These are phyloP conservation scores for Cryptosula pallasiana DNA, from an alignment of 2,888 invertebrate genomes.

Conservation along the genomic window DNA sequence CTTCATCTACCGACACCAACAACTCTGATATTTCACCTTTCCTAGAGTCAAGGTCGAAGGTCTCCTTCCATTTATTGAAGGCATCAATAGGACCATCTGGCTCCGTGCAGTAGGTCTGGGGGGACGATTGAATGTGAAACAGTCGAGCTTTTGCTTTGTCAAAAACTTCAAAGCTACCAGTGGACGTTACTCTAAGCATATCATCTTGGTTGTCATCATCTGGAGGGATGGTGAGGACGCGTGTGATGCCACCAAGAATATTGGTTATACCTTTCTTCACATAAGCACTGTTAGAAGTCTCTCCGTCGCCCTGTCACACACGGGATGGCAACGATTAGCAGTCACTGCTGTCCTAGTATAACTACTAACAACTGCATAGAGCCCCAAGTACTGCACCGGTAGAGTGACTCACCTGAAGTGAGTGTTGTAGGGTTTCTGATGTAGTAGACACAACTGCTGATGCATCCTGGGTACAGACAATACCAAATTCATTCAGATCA, in stretches of 20 bases:
- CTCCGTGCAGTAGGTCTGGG: constrained; percentile 66
- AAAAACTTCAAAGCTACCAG: constrained; percentile 33
- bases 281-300: constrained; percentile 31
- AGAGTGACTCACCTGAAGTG: background rate
- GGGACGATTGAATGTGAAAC: constrained; percentile 67
- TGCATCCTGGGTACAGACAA: constrained; percentile 15
- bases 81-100: constrained; percentile 60
- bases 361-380: background rate
- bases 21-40: constrained; percentile 62
- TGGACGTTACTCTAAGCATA: constrained; percentile 3
- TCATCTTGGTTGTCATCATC: constrained; percentile 36
- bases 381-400: background rate
- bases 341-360: too few species aligned
- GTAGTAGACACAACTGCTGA: constrained; percentile 16
- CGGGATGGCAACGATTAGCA: too few species aligned
- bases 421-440: background rate
- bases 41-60: constrained; percentile 56
- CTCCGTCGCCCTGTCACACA: constrained; percentile 11
- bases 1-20: constrained; percentile 60
- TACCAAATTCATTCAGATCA: constrained; percentile 47
- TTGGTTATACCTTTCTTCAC: constrained; percentile 42
- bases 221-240: constrained; percentile 44
- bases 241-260: constrained; percentile 43
- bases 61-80: constrained; percentile 62
- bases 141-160: constrained; percentile 60